Conservation (phyloP, 2,113 vertebrate species). For the Pipra filicauda region DNA sequence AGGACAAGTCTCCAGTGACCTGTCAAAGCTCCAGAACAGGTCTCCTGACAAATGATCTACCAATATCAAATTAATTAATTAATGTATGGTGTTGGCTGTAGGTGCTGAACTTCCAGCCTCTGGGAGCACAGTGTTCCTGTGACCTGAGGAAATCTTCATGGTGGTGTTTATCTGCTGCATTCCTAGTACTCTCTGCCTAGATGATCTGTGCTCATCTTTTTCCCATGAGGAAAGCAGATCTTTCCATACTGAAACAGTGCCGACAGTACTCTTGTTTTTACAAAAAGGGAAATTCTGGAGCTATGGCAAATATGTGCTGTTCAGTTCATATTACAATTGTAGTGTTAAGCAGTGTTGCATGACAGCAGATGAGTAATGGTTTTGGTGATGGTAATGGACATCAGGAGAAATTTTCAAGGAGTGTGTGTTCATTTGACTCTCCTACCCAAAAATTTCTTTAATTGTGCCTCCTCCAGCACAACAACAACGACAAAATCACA, state of each 20-base stretch:
- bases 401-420: not conserved
- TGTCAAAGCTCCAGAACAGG: not conserved
- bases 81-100: not conserved
- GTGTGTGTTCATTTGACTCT: not conserved
- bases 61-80: not conserved
- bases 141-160: fast-evolving
- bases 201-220: not conserved
- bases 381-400: not conserved
- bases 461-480: not conserved
- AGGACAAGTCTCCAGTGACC: not conserved
- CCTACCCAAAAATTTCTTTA: not conserved
- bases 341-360: not conserved
- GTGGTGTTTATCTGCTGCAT: not conserved
- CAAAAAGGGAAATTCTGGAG: not conserved
- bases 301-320: not conserved
- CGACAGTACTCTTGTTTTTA: not conserved
- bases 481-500: not conserved
- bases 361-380: not conserved
- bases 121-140: not conserved
- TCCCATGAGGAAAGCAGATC: not conserved
- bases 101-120: not conserved
- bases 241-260: not conserved
- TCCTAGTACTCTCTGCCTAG: not conserved
- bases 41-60: not conserved
- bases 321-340: not conserved